Conservation (phyloP, 2,888 invertebrate species). For the Andrena chrysosceles region DNA sequence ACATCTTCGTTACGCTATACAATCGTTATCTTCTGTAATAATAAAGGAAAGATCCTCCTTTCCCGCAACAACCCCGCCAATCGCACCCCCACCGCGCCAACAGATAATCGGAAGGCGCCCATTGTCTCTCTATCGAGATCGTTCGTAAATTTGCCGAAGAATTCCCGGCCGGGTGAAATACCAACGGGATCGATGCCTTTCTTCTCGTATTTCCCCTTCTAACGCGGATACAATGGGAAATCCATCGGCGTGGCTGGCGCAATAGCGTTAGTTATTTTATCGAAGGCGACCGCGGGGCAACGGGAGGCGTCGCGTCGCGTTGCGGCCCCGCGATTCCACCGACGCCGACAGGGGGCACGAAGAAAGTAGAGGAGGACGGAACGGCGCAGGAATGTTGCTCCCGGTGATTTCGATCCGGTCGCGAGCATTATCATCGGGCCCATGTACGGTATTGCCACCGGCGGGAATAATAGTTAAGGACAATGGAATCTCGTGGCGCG, state of each 20-base stretch:
- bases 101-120: constrained; percentile 34
- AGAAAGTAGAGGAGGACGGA: constrained; percentile 57
- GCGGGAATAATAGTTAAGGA: constrained; percentile 76
- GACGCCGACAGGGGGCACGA: constrained; percentile 20
- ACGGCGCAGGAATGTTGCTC: constrained; percentile 48
- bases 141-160: constrained; percentile 52
- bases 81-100: constrained; percentile 21
- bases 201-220: constrained; percentile 16
- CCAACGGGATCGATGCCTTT: constrained; percentile 42
- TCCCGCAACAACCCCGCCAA: not conserved
- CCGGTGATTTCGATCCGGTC: constrained; percentile 66
- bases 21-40: no score
- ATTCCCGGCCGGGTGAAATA: constrained; percentile 47
- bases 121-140: constrained; percentile 18
- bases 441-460: constrained; percentile 69
- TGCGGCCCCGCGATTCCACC: no score
- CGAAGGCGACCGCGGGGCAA: constrained; percentile 1
- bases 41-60: no score
- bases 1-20: no score
- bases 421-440: constrained; percentile 67
- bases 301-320: constrained; percentile 14
- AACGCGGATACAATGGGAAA: constrained; percentile 51
- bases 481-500: constrained; percentile 76
- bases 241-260: constrained; percentile 49
- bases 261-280: constrained; percentile 55